Evolutionary conservation across 2,113 vertebrate genomes (phyloP).

Genomic region (Brienomyrus brachyistius): DNA sequence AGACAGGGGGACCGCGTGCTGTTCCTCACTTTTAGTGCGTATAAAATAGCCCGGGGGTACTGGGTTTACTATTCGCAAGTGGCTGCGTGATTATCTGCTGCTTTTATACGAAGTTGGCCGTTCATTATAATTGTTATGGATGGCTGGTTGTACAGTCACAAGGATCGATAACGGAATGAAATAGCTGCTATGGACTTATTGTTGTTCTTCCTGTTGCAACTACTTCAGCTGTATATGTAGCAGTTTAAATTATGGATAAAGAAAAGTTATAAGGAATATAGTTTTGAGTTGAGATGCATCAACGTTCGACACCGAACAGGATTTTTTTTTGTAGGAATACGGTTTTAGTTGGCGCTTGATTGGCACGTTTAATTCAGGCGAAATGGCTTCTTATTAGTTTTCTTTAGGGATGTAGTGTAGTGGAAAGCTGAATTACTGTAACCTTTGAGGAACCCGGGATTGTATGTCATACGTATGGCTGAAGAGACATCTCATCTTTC

Average conservation of each 20-base stretch:
- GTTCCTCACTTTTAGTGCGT: neutral
- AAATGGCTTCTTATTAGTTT: neutral
- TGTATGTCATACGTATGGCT: neutral
- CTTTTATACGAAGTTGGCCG: neutral
- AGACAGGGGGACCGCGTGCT: neutral
- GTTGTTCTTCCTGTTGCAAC: neutral
- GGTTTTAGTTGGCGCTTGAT: neutral
- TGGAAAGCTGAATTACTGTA: neutral
- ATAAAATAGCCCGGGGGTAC: neutral
- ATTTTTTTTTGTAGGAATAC: neutral
- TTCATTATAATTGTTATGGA: neutral
- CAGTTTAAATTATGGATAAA: neutral
- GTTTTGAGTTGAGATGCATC: neutral
- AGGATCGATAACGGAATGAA: neutral
- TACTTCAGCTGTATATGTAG: neutral
- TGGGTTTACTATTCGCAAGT: neutral
- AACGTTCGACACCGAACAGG: neutral
- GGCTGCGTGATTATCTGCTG: neutral
- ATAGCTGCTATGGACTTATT: neutral
- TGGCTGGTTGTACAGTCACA: neutral
- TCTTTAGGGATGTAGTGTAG: neutral
- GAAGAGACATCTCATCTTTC: neutral
- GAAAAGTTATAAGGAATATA: neutral
- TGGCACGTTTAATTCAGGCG: neutral
- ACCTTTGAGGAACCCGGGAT: neutral